Base-by-base conservation (phyloP, 2,113 vertebrate species). In the Pluvialis apricaria region DNA sequence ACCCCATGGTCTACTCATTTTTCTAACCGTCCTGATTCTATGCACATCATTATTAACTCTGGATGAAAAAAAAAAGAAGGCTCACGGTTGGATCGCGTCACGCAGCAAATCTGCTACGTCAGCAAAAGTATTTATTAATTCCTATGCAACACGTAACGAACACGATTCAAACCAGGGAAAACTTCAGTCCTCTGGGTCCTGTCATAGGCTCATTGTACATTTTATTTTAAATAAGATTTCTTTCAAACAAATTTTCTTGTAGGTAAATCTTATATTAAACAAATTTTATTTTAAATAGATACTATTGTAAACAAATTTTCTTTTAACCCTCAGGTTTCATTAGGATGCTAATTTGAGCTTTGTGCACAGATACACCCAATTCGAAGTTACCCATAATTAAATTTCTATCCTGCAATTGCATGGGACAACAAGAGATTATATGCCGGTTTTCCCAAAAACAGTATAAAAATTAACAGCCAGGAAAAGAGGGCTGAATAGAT, bases 381-480 rank as follows among this genome's bases (percentile, higher is more conserved):
- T 29, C 13, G 1, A 57, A 52, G 10, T 19, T 24, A 36, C 1
- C 21, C 4, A 0, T 21, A 25, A 52, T 71, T 45, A 29, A 42
- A 62, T 64, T 36, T 36, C 42, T 25, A n/a, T 4, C 51, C 58
- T 34, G 28, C 34, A 6, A 11, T 26, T 6, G 34, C 75, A 19
- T 13, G 7, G 52, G 45, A 31, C 38, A 25, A 14, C 32, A 8
- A 11, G 42, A 51, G 24, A 40, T 31, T 11, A 28, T 7, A 20
- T 0, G 13, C 14, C 5, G 1, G 8, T n/a, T 51, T 16, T 25
- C 13, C 34, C 6, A 1, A 5, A 58, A 47, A 15, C 2, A 1
- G 40, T 13, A 21, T 14, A 22, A 66, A 80, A 66, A 36, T 9
- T 7, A 29, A 40, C 60, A 68, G 29, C 16, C 29, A 5, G 68